Evolutionary conservation across 2,797 vertebrate species (phyloP), one percentile per base, ranked within the genome.

Genomic region (Champsocephalus gunnari): DNA sequence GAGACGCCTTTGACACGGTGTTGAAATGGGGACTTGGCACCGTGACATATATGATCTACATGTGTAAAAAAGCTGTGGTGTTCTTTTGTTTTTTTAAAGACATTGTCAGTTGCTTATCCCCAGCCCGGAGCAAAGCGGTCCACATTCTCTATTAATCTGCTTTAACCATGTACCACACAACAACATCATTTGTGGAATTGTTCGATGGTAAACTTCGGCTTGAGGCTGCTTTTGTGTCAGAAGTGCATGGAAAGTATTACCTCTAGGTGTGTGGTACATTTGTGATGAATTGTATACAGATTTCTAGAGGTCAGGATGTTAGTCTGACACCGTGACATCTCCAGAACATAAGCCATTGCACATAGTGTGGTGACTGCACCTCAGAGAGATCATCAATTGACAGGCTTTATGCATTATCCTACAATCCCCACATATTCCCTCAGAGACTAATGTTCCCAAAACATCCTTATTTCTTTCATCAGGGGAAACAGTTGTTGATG

Each of bases 1-100:
- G 87, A 93, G 91, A 92, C 28, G 90, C 91, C 93, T 93, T 90
- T 94, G 95, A 96, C 71, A 89, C 90, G 84, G 92, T 87, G 88
- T 91, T 95, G 95, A 96, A 96, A 94, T 88, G 88, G 91, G 92
- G 92, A 93, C 92, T 92, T 94, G 94, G 90, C 92, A 93, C 87
- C 63, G 80, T 94, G 94, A 94, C 88, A 93, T 90, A 75, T 77
- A 80, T 88, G 93, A 95, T 92, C 91, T 90, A 87, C 86, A 93
- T 86, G 92, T 94, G 92, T 94, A 92, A 78, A 91, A 88, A 91
- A 94, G 76, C 79, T 87, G 89, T 58, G 82, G 89, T 83, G 87
- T 91, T 65, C 57, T 87, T 88, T 38, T 13, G 19, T 58, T 64
- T 24, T 73, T 63, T 77, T 58, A 62, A 47, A 86, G 81, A 88